phyloP scores from a whole-genome alignment of 2,888 invertebrate species.

The Acleris literana region DNA sequence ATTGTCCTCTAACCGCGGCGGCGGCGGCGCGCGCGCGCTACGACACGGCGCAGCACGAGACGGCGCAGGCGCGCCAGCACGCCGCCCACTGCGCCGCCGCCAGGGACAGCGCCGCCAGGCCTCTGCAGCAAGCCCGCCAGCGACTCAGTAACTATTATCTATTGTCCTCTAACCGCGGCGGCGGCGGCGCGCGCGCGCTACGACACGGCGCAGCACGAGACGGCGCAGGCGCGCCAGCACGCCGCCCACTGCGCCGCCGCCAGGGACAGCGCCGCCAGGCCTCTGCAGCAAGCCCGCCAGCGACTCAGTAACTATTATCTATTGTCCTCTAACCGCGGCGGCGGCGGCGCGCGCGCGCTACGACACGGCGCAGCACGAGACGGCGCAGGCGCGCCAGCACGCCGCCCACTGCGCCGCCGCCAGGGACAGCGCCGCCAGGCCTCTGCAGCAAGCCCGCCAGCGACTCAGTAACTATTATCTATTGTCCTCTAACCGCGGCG shows the following conservation, averaged over 20 bases:
- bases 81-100: slow-evolving; percentile 40
- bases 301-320: slow-evolving; percentile 46
- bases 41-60: slow-evolving; percentile 66
- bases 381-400: slow-evolving; percentile 56
- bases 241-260: slow-evolving; percentile 40
- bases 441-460: slow-evolving; percentile 46
- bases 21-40: slow-evolving; percentile 58
- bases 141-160: slow-evolving; percentile 46
- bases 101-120: slow-evolving; percentile 10
- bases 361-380: slow-evolving; percentile 66
- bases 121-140: slow-evolving; percentile 46
- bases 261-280: slow-evolving; percentile 10
- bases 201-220: slow-evolving; percentile 66
- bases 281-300: slow-evolving; percentile 46
- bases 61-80: slow-evolving; percentile 56
- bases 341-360: slow-evolving; percentile 58
- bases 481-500: slow-evolving; percentile 40
- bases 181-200: slow-evolving; percentile 58
- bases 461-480: slow-evolving; percentile 46
- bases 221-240: slow-evolving; percentile 56
- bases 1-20: slow-evolving; percentile 40
- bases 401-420: slow-evolving; percentile 40
- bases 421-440: slow-evolving; percentile 10
- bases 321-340: slow-evolving; percentile 40
- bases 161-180: slow-evolving; percentile 40